Base-by-base conservation (phyloP, 2,888 invertebrate genomes). In the Cryptocephalus moraei region DNA sequence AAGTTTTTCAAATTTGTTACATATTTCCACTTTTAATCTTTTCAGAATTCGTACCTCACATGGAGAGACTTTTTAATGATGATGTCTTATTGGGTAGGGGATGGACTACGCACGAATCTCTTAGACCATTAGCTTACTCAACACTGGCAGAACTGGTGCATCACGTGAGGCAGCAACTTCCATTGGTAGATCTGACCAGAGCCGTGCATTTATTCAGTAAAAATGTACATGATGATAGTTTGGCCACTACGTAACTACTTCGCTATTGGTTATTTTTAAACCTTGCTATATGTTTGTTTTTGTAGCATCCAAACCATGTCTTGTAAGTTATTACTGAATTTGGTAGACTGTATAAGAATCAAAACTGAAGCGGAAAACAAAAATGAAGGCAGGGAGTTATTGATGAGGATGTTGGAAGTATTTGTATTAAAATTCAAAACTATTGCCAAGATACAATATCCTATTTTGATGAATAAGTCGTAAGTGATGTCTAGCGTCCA, bases 101-200 rank as follows among this genome's bases (percentile, higher is more conserved):
- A 0, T 97, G 94, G 85, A 97, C 97, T 0, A 88, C 95, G 0
- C 85, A 91, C 62, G 99, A 99, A 67, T 91, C 94, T 0, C 76
- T 97, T 42, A 79, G 96, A 22, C 94, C 96, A 0, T 73, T 96
- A 36, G 96, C 96, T 0, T 97, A 96, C 69, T 95, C 94, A 45
- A 96, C 95, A 0, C 73, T 99, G 11, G 97, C 96, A 0, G 99
- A 99, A 72, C 74, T 99, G 41, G 92, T 97, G 0, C 97, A 99
- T 65, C 97, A 99, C 69, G 92, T 97, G 0, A 76, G 97, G 0
- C 84, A 87, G 57, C 83, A 87, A 53, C 69, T 99, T 47, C 86
- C 87, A 0, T 73, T 95, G 47, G 77, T 82, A 8, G 91, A 94
- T 60, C 75, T 97, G 4, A 86, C 89, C 0, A 80, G 87, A 50